Base-by-base conservation (phyloP, 2,888 invertebrate species). In the Scrobipalpa costella region DNA sequence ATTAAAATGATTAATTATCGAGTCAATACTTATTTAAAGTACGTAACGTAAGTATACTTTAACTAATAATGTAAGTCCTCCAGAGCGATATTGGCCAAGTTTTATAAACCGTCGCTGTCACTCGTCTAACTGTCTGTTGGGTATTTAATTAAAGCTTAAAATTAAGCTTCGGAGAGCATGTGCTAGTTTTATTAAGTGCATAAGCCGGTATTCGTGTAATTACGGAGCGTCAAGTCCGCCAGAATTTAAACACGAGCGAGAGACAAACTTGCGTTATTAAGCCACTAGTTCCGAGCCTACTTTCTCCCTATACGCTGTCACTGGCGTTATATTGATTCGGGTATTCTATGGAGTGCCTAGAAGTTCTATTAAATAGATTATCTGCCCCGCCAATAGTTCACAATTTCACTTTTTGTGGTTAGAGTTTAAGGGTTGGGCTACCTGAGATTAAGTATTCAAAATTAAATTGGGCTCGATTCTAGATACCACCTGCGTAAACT, bases 191-290 rank as follows among this genome's bases (percentile, higher is more conserved):
- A 78, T 75, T 76, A 77, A 78, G 77, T 81, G 79, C 80, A 85
- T 82, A 79, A 80, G 78, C 76, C 77, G 81, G 81, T 79, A 84
- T 85, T 83, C 77, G 77, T 80, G 84, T 88, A 88, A 88, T 90
- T 86, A 89, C 80, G 79, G 73, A 8, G 55, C 38, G 63, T 67
- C 67, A 68, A 67, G 76, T 78, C 74, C 73, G 74, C 68, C 67
- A 81, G 80, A 83, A 86, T 86, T 85, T 83, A 80, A 83, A 81
- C 80, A 78, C 78, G 73, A 69, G 73, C 75, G 70, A 74, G 72
- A 75, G 77, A 79, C 77, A 76, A 87, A 87, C 84, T 87, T 86
- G 76, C 73, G 84, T 84, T 86, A 86, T 86, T 86, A 86, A 86
- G 81, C 80, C 77, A 76, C 81, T 76, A 78, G 78, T 79, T 79